Percentiles rank a stretch among this genome's conserved stretches.
Evolutionary conservation across 2,797 vertebrate species (phyloP).

Genomic region (Sebastes alutus): DNA sequence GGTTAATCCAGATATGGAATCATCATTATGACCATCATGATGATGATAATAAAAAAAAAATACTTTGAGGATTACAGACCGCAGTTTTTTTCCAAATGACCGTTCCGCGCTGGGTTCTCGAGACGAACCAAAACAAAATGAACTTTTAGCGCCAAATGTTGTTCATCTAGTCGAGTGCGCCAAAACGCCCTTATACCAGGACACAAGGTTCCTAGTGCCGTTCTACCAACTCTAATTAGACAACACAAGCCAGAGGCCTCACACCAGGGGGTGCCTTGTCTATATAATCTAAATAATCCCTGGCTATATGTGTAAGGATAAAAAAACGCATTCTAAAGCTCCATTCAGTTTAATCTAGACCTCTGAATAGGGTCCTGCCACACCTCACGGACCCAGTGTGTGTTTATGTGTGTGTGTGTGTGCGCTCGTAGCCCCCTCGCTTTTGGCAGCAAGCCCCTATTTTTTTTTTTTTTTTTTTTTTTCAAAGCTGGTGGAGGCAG

Average conservation of each 20-base stretch:
- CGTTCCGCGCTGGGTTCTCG: conserved; percentile 18
- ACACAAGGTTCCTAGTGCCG: conserved; percentile 22
- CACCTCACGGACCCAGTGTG: conserved; percentile 83
- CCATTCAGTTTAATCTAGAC: conserved; percentile 74
- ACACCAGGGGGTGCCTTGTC: conserved; percentile 68
- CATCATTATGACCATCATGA: conserved; percentile 50
- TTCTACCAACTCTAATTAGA: conserved; percentile 74
- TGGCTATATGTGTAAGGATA: conserved; percentile 66
- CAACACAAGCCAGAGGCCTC: conserved; percentile 68
- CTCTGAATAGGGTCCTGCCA: conserved; percentile 78
- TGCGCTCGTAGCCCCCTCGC: conserved; percentile 48
- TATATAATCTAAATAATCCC: conserved; percentile 73
- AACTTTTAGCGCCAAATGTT: conserved; percentile 40
- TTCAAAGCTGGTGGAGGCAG: conserved; percentile 83
- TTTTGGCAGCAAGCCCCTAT: conserved; percentile 86
- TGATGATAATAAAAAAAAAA: conserved; percentile 25
- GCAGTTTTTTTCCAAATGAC: conserved; percentile 30
- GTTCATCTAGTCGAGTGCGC: conserved; percentile 4
- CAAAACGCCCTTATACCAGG: conserved; percentile 6
- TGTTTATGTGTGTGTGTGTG: conserved; percentile 31
- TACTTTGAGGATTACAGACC: conserved; percentile 40
- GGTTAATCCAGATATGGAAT: conserved; percentile 66
- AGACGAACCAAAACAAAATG: conserved; percentile 34
- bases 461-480: conserved; percentile 32
- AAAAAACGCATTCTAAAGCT: conserved; percentile 62